A percentile compares a stretch with the other conserved stretches of the same genome.
phyloP scores from a whole-genome alignment of 2,888 invertebrate species.

The Pollenia angustigena region DNA sequence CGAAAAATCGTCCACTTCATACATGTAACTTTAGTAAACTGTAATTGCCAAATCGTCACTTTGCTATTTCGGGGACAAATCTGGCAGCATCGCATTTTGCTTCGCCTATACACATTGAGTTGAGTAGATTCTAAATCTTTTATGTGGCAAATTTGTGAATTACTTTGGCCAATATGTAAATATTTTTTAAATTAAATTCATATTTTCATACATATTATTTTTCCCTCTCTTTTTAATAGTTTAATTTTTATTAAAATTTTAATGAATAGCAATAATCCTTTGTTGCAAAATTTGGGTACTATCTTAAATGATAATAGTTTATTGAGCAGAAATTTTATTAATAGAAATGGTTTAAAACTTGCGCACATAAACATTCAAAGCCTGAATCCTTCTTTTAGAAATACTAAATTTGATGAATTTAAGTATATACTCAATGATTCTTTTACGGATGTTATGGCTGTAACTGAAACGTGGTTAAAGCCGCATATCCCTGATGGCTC shows the following conservation, averaged over 20 bases:
- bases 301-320: not conserved
- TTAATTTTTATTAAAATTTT: not conserved
- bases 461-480: not conserved
- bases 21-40: too few species aligned
- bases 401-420: too few species aligned
- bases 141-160: too few species aligned
- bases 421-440: not conserved
- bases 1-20: too few species aligned
- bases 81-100: too few species aligned
- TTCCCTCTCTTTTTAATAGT: not conserved
- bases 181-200: too few species aligned
- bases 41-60: too few species aligned
- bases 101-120: too few species aligned
- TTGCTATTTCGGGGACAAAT: too few species aligned
- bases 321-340: not conserved
- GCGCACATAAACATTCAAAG: constrained; percentile 9
- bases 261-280: too few species aligned
- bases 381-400: not conserved
- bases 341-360: not conserved
- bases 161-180: too few species aligned
- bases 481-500: not conserved
- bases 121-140: too few species aligned
- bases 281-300: constrained; percentile 6
- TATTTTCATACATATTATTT: not conserved
- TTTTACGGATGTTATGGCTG: not conserved